These are phyloP conservation scores for Octodonta nipae DNA, from an alignment of 2,888 invertebrate species.

Conservation along the genomic window DNA sequence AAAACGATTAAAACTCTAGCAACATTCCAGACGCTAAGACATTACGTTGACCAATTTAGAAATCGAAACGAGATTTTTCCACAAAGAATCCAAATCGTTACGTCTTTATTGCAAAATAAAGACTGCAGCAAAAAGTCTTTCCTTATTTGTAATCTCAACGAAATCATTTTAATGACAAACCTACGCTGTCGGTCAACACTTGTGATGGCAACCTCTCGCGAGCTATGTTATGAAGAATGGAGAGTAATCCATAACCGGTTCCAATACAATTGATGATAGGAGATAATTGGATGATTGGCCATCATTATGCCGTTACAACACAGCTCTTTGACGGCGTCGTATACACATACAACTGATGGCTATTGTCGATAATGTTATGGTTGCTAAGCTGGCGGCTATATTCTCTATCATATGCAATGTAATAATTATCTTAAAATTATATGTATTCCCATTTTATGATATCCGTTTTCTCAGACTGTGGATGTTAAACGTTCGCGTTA, in stretches of 20 bases:
- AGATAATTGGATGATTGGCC: conserved; percentile 33
- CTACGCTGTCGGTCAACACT: background rate
- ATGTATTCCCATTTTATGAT: conserved; percentile 7
- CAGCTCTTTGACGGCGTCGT: conserved; percentile 29
- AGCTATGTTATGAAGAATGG: conserved; percentile 9
- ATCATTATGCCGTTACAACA: conserved; percentile 30
- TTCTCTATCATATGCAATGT: conserved; percentile 19
- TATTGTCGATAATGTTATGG: conserved; percentile 29
- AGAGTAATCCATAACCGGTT: conserved; percentile 27
- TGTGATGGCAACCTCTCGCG: background rate
- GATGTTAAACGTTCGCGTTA: background rate
- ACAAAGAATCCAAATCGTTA: too few relatives aligned
- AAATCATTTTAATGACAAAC: conserved; percentile 1
- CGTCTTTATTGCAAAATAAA: too few relatives aligned
- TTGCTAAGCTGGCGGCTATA: conserved; percentile 25
- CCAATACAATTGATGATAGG: conserved; percentile 31
- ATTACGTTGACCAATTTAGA: too few relatives aligned
- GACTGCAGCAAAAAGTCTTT: too few relatives aligned
- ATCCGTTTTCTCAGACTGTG: conserved; percentile 1
- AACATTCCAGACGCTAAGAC: too few relatives aligned
- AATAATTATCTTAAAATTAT: conserved; percentile 14
- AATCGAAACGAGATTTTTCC: too few relatives aligned
- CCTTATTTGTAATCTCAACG: too few relatives aligned
- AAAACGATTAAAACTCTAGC: too few relatives aligned
- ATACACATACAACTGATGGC: conserved; percentile 24